Evolutionary conservation across 2,888 invertebrate species (phyloP).

Genomic region (Lepidochrysops patricia): DNA sequence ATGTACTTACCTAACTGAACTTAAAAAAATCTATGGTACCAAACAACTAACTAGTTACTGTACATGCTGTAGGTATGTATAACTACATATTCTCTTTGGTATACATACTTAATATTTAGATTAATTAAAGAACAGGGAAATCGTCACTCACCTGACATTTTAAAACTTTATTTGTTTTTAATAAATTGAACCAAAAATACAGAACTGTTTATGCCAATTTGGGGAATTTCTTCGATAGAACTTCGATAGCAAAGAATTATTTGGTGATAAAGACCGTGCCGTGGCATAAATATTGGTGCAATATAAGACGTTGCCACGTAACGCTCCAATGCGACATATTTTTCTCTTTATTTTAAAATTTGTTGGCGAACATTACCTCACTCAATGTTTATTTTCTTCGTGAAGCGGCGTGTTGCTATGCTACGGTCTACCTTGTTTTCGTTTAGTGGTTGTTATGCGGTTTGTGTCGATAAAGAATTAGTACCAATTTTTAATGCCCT

Average conservation of each 20-base stretch:
- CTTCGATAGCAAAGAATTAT: background rate
- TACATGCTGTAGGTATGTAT: too few species aligned
- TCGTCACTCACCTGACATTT: slow-evolving; percentile 20
- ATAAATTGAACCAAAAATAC: background rate
- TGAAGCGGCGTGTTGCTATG: slow-evolving; percentile 4
- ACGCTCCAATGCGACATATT: slow-evolving; percentile 55
- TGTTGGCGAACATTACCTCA: background rate
- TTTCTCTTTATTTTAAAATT: slow-evolving; percentile 11
- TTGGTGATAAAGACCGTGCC: background rate
- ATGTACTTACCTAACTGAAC: too few species aligned
- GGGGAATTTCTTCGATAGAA: background rate
- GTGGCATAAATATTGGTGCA: background rate
- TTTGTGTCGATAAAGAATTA: background rate
- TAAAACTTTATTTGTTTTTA: background rate
- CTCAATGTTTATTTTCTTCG: background rate
- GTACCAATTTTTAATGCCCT: too few species aligned
- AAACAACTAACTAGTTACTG: too few species aligned
- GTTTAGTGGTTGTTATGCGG: background rate
- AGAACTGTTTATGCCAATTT: background rate
- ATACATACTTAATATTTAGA: too few species aligned
- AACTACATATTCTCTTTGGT: background rate
- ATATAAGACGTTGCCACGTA: slow-evolving; percentile 48
- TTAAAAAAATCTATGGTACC: too few species aligned
- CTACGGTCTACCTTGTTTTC: background rate
- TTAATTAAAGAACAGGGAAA: too few species aligned